Percentiles rank a stretch among this genome's conserved stretches.
phyloP scores from a whole-genome alignment of 2,797 vertebrate species.

The Sphenopsis melanotis region DNA sequence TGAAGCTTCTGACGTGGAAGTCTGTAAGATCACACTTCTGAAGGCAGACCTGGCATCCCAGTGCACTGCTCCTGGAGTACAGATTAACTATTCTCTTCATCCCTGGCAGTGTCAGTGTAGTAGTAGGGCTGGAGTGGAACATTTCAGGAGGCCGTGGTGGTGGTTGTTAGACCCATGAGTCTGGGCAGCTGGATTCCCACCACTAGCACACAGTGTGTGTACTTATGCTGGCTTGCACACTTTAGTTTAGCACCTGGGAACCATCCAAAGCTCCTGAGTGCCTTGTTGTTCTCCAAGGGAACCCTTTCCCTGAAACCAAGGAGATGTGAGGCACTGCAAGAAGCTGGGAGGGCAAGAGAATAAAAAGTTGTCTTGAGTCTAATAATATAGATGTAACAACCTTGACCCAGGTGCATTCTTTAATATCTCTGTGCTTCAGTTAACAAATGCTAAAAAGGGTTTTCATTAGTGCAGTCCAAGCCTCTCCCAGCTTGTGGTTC shows the following conservation, averaged over 20 bases:
- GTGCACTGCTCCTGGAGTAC: not conserved
- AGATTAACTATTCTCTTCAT: not conserved
- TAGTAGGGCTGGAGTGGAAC: not conserved
- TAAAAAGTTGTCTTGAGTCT: not conserved
- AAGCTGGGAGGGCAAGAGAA: not conserved
- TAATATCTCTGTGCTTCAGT: not conserved
- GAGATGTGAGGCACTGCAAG: not conserved
- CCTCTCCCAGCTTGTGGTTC: not conserved
- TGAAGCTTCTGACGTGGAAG: not conserved
- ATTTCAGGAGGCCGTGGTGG: not conserved
- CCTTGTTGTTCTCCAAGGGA: not conserved
- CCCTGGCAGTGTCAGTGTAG: not conserved
- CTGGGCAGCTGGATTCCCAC: not conserved
- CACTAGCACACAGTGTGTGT: not conserved
- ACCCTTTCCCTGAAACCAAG: not conserved
- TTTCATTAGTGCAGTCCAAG: conserved; percentile 7
- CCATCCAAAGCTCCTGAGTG: not conserved
- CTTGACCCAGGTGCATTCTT: conserved; percentile 1
- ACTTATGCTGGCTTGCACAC: not conserved
- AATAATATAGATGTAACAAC: not conserved
- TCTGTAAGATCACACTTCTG: not conserved
- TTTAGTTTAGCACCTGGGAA: not conserved
- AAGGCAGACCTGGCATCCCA: not conserved
- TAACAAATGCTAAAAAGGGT: not conserved
- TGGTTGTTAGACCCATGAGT: rapidly evolving